phyloP scores from a whole-genome alignment of 2,113 vertebrate genomes.

The Miniopterus natalensis region DNA sequence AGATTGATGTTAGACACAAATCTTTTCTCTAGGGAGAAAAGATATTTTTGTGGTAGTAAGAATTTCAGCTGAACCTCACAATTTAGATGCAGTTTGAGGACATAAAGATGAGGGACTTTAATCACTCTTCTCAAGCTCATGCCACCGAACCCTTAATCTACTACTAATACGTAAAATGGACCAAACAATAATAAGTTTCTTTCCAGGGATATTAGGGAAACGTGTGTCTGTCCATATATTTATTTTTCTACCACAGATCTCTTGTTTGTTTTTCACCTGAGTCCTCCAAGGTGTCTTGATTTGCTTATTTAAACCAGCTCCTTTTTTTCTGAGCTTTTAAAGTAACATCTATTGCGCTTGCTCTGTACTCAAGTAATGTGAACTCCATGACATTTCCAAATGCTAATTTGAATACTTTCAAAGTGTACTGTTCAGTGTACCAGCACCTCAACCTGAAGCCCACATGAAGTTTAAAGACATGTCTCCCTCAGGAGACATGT shows the following conservation, averaged over 20 bases:
- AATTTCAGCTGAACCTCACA: background rate
- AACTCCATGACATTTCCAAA: constrained; percentile 40
- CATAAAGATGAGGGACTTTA: background rate
- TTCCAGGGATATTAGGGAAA: background rate
- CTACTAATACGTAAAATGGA: background rate
- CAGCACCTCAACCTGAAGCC: background rate
- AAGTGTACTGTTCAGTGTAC: background rate
- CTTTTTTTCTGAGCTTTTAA: constrained; percentile 6
- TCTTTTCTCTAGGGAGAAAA: background rate
- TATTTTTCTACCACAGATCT: background rate
- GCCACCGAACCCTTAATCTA: background rate
- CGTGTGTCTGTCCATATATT: background rate
- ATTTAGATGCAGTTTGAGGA: background rate
- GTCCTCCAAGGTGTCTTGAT: constrained; percentile 6
- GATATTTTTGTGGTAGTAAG: background rate
- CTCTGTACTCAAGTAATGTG: background rate
- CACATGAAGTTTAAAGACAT: background rate
- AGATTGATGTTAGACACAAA: background rate
- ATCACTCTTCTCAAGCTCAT: background rate
- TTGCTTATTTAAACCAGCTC: background rate
- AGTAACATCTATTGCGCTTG: constrained; percentile 40
- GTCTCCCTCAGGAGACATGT: background rate
- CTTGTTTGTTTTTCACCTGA: constrained; percentile 50
- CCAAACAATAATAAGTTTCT: background rate
- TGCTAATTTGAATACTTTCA: constrained; percentile 28